Conservation (phyloP, 1,140 invertebrate genomes). For the Calliphora vicina region DNA sequence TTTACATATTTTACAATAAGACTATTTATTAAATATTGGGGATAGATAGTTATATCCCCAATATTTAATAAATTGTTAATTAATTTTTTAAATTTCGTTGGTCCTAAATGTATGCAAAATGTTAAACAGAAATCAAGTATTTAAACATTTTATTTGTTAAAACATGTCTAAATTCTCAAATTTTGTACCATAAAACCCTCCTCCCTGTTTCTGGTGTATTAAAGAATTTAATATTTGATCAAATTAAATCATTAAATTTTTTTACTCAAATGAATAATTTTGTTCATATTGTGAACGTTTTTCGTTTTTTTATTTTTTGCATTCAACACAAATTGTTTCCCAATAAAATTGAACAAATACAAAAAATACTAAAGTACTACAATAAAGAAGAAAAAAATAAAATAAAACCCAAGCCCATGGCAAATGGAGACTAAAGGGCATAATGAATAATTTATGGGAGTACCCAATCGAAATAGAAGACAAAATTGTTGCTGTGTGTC, state of each 20-base stretch:
- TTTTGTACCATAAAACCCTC: no score
- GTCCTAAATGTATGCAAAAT: no score
- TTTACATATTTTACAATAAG: no score
- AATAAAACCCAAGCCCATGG: neutral
- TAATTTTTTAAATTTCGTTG: no score
- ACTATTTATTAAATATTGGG: no score
- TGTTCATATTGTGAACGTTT: neutral
- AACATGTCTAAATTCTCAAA: no score
- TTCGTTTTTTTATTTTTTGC: neutral
- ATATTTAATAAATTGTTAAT: no score
- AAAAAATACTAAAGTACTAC: neutral
- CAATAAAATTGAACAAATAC: neutral
- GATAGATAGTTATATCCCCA: no score
- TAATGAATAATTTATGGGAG: slow-evolving; percentile 33
- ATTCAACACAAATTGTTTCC: neutral
- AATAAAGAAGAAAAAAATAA: neutral
- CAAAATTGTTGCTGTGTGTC: neutral
- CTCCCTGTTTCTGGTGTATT: neutral
- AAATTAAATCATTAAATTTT: neutral
- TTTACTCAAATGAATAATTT: neutral
- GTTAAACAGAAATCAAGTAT: no score
- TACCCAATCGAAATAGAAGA: slow-evolving; percentile 26
- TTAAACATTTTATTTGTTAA: no score
- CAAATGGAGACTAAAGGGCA: slow-evolving; percentile 13
- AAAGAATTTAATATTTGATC: neutral